Percentiles rank a stretch among this genome's conserved stretches.
phyloP scores from a whole-genome alignment of 2,797 vertebrate genomes.

The Liasis olivaceus region DNA sequence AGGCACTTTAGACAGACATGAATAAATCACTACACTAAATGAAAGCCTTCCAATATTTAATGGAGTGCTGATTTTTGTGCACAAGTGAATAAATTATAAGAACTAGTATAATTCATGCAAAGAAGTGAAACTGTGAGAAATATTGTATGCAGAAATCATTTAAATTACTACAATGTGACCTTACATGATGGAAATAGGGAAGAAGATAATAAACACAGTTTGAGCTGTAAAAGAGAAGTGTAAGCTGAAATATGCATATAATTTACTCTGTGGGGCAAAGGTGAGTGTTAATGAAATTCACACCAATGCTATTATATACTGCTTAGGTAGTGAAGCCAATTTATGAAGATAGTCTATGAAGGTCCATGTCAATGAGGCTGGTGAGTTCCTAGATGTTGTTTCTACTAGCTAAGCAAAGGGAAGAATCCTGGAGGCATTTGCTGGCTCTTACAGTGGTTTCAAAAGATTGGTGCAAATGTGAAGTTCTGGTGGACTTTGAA shows the following conservation, averaged over 20 bases:
- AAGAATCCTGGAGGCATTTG: background rate
- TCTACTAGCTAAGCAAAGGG: background rate
- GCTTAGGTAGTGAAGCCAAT: background rate
- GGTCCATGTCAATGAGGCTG: background rate
- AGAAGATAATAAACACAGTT: constrained; percentile 53
- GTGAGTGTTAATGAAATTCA: background rate
- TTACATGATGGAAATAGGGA: constrained; percentile 52
- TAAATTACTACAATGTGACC: constrained; percentile 50
- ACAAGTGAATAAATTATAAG: background rate
- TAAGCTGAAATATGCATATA: constrained; percentile 40
- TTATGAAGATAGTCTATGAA: background rate
- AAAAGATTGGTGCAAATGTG: background rate
- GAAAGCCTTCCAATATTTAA: background rate
- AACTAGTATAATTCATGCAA: constrained; percentile 39
- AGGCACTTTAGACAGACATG: background rate
- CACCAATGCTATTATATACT: background rate
- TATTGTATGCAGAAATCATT: constrained; percentile 29
- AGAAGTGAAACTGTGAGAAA: constrained; percentile 38
- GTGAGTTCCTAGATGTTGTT: background rate
- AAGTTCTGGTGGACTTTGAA: background rate
- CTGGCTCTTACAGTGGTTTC: background rate
- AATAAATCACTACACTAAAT: constrained; percentile 9
- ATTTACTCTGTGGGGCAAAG: background rate
- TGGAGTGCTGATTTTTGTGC: background rate
- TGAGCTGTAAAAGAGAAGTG: constrained; percentile 27